These are phyloP conservation scores for Chymomyza fuscimana DNA, from an alignment of 2,888 invertebrate genomes.

Conservation along the genomic window DNA sequence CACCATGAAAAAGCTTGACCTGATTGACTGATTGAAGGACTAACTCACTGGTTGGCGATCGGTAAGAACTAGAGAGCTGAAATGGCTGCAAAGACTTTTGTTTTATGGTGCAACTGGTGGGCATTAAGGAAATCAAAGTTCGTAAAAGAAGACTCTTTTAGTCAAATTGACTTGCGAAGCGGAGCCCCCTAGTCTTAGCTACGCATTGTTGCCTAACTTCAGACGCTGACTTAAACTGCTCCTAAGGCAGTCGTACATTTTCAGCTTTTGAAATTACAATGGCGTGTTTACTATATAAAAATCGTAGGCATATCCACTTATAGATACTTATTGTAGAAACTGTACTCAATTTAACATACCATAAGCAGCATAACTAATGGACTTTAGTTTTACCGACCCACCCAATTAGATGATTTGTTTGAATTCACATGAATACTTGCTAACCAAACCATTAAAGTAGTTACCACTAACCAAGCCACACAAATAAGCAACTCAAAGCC, in stretches of 20 bases:
- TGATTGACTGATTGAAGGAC: no score
- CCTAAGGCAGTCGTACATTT: background rate
- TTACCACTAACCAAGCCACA: background rate
- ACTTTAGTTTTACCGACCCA: constrained; percentile 27
- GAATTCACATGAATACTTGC: constrained; percentile 49
- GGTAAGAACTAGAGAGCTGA: no score
- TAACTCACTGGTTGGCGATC: no score
- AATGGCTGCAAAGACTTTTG: no score
- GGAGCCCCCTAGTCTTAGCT: no score
- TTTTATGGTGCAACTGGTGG: no score
- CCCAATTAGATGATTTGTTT: constrained; percentile 63
- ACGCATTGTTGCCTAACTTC: background rate
- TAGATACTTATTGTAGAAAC: background rate
- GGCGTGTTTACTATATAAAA: background rate
- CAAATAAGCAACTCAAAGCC: background rate
- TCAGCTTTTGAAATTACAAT: no score
- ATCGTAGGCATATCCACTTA: background rate
- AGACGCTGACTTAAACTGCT: background rate
- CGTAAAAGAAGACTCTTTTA: no score
- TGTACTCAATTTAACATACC: no score
- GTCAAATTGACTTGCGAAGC: no score
- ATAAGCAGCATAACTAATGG: background rate
- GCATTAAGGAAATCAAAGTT: no score
- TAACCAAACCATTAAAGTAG: background rate
- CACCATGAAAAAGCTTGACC: no score